Evolutionary conservation across 2,113 vertebrate genomes (phyloP).

Genomic region (Azemiops feae): DNA sequence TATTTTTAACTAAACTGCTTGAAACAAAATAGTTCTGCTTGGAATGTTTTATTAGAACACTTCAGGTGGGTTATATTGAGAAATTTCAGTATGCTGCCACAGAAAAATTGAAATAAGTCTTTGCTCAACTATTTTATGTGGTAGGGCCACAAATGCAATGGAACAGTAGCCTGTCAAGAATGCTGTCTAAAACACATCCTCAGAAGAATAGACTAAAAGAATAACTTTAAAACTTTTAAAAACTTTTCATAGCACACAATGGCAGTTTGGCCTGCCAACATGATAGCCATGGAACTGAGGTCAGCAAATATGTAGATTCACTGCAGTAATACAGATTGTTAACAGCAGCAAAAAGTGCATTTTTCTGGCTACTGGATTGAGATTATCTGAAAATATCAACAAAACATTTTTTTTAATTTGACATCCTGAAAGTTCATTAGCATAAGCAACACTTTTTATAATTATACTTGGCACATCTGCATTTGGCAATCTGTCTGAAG

Average conservation of each 20-base stretch:
- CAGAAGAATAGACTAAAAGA: background rate
- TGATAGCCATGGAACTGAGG: background rate
- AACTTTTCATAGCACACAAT: background rate
- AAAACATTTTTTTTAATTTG: background rate
- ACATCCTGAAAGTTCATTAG: background rate
- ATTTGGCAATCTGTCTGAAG: background rate
- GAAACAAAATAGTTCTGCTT: background rate
- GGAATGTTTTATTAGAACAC: background rate
- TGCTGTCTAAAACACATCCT: background rate
- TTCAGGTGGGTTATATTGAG: background rate
- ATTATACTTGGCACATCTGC: background rate
- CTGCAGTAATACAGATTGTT: background rate
- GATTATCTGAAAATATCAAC: background rate
- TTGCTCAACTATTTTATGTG: background rate
- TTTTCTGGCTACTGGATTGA: background rate
- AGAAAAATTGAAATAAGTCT: background rate
- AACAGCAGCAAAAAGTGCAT: background rate
- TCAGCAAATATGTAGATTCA: background rate
- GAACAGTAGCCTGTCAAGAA: background rate
- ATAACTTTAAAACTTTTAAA: background rate
- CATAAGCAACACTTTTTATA: background rate
- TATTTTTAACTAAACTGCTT: background rate
- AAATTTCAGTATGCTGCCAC: background rate
- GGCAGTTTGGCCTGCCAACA: background rate
- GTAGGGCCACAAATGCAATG: background rate